These are phyloP conservation scores for Protaetia brevitarsis DNA, from an alignment of 1,140 invertebrate species.

Conservation along the genomic window DNA sequence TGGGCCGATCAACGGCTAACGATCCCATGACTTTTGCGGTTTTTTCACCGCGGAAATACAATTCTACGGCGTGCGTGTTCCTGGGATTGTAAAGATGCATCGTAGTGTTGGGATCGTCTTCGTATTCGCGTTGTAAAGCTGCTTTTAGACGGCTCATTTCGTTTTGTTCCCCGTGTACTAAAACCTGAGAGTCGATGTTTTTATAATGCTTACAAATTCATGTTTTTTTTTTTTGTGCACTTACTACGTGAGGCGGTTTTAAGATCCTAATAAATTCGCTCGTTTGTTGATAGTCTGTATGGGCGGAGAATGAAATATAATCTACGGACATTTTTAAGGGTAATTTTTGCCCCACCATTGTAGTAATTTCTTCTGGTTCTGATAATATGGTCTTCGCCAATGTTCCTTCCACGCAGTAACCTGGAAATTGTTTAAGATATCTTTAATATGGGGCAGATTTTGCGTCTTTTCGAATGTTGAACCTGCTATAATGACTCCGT, in stretches of 20 bases:
- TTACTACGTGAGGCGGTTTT: constrained; percentile 91
- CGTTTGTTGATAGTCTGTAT: constrained; percentile 99
- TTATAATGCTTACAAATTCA: no score
- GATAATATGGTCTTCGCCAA: constrained; percentile 95
- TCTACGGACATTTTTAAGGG: constrained; percentile 97
- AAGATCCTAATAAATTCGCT: constrained; percentile 94
- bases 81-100: constrained; percentile 94
- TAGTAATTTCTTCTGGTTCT: constrained; percentile 96
- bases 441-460: neutral
- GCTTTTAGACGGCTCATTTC: constrained; percentile 97
- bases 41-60: constrained; percentile 96
- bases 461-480: constrained; percentile 22
- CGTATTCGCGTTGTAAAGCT: constrained; percentile 91
- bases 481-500: constrained; percentile 97
- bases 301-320: constrained; percentile 99
- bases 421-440: constrained; percentile 43
- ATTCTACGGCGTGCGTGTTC: constrained; percentile 89
- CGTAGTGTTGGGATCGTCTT: constrained; percentile 81
- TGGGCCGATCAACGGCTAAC: constrained; percentile 79
- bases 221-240: no score
- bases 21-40: constrained; percentile 96
- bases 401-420: constrained; percentile 99
- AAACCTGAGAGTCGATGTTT: constrained; percentile 65
- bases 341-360: constrained; percentile 93
- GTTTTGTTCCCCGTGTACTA: constrained; percentile 98